Base-by-base conservation (phyloP, 2,888 invertebrate species). In the Mimumesa dahlbomi region DNA sequence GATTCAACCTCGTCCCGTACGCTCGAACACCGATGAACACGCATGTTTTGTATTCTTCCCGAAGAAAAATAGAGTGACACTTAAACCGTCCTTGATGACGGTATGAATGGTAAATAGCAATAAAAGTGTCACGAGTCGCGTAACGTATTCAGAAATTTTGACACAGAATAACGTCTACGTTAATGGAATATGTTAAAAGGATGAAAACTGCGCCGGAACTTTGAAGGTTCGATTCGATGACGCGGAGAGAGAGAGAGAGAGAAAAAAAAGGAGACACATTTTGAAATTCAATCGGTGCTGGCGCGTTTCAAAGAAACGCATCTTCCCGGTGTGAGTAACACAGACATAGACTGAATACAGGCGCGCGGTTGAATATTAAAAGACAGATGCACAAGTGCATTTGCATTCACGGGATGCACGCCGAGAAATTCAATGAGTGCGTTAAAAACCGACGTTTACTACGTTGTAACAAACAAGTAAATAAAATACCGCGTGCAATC, bases 1-100 rank as follows among this genome's bases (percentile, higher is more conserved):
- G 57, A 50, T 18, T 42, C 16, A 14, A 42, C 42, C 42, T 42
- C 42, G 42, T 16, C 16, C 16, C 18, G 42, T 16, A 42, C 34
- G 34, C n/a, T n/a, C 4, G 25, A 3, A 31, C 14, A 48, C 40
- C 21, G 34, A 34, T 25, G 13, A n/a, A 36, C 4, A 18, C 43
- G 5, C 43, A 18, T n/a, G 19, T 36, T 43, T 36, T 7, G 49
- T 22, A 36, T 34, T 64, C 43, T 34, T 43, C 31, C 6, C 5
- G 22, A 21, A 14, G 22, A 45, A 50, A 31, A 31, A 4, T 14
- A 11, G 3, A 1, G 22, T 9, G 6, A 13, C 6, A 16, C 2
- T 4, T 11, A 11, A n/a, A n/a, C 18, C 13, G 16, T 2, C 38
- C 50, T 50, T 31, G 21, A 9, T 9, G 11, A 11, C 13, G 4